A percentile compares a stretch with the other conserved stretches of the same genome.
Evolutionary conservation across 2,113 vertebrate genomes (phyloP).

Genomic region (Drymodes brunneopygia): DNA sequence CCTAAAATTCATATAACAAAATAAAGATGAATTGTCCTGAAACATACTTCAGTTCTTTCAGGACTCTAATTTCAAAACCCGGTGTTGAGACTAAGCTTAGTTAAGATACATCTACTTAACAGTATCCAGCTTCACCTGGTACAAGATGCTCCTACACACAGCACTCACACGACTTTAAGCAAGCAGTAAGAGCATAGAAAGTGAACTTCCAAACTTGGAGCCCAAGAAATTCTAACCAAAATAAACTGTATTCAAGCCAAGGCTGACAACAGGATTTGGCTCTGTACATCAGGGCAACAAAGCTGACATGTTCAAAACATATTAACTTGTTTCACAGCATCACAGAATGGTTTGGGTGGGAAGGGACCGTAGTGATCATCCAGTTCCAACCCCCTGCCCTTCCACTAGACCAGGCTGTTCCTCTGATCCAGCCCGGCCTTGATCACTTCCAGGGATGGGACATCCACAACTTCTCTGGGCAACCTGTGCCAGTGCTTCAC

Average conservation of each 20-base stretch:
- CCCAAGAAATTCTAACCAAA: background rate
- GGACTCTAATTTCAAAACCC: background rate
- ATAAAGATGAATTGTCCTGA: background rate
- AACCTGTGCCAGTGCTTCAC: background rate
- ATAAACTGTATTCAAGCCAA: background rate
- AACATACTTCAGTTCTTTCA: background rate
- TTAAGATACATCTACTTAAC: background rate
- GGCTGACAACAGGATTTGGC: background rate
- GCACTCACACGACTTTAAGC: background rate
- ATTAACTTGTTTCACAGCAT: background rate
- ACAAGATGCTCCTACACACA: background rate
- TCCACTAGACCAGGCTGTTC: background rate
- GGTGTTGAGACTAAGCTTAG: background rate
- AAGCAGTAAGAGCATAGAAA: background rate
- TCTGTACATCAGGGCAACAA: background rate
- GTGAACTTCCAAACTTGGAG: background rate
- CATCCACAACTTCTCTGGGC: background rate
- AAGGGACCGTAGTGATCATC: background rate
- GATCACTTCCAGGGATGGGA: background rate
- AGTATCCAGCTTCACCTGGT: background rate
- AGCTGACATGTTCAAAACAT: accelerated
- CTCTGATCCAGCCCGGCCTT: background rate
- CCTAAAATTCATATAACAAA: background rate
- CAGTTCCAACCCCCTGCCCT: background rate
- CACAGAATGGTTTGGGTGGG: background rate